phyloP scores from a whole-genome alignment of 37 sponge, comb jelly and placozoan genomes.

The Halichondria panicea region DNA sequence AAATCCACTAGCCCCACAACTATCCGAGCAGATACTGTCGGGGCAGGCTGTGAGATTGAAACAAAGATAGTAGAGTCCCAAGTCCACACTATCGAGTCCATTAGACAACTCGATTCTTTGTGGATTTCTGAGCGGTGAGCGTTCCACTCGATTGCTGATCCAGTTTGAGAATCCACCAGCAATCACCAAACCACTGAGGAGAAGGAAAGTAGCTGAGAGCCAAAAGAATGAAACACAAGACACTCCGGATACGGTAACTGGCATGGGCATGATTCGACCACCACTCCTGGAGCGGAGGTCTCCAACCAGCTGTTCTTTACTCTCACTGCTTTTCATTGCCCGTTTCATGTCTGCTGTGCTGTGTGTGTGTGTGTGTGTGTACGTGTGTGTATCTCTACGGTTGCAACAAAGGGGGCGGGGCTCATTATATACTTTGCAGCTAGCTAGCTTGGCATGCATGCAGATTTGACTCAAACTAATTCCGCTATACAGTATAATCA shows the following conservation, averaged over 20 bases:
- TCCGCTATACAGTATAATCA: no score
- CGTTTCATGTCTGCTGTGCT: no score
- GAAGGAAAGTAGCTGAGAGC: constrained; percentile 41
- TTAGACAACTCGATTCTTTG: not conserved
- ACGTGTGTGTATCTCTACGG: not conserved
- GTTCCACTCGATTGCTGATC: constrained; percentile 10
- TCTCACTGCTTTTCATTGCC: not conserved
- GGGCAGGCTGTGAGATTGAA: not conserved
- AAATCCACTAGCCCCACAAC: not conserved
- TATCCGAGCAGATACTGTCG: not conserved
- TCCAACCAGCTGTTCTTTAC: not conserved
- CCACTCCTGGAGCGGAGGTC: not conserved
- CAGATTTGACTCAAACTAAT: no score
- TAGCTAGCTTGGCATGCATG: no score
- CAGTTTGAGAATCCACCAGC: constrained; percentile 59
- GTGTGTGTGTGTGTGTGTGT: no score
- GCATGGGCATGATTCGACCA: constrained; percentile 34
- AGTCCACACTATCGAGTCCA: constrained; percentile 9
- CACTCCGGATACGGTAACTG: constrained; percentile 64
- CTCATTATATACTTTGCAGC: not conserved
- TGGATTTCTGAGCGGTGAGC: not conserved
- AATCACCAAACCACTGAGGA: constrained; percentile 43
- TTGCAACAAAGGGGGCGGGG: constrained; percentile 23
- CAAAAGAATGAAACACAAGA: constrained; percentile 62
- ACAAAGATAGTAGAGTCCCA: constrained; percentile 50